Percentiles rank a stretch among this genome's conserved stretches.
These are phyloP conservation scores for Heterotilapia buettikoferi DNA, from an alignment of 2,113 vertebrate species.

Conservation along the genomic window DNA sequence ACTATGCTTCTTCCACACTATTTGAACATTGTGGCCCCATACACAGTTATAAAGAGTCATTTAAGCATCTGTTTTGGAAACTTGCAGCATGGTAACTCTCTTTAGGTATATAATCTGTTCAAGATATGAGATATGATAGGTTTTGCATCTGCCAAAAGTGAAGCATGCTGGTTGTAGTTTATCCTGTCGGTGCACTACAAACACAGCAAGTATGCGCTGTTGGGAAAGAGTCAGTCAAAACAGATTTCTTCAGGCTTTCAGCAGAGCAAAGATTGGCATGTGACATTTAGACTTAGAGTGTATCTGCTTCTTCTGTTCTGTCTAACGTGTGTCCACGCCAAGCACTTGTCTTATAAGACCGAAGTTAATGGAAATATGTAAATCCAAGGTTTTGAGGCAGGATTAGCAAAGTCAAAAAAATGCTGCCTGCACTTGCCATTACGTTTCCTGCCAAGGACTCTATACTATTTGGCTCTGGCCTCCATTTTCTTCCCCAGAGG, in stretches of 20 bases:
- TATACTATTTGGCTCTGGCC: conserved; percentile 18
- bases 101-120: neutral
- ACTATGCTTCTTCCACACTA: neutral
- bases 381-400: neutral
- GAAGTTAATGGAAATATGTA: neutral
- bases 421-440: neutral
- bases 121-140: neutral
- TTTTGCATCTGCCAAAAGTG: neutral
- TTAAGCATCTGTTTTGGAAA: neutral
- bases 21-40: neutral
- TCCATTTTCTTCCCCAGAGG: conserved; percentile 17
- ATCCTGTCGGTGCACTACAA: neutral
- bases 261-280: neutral
- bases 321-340: neutral
- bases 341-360: neutral
- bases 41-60: neutral
- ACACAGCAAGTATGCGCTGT: neutral
- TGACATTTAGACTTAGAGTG: neutral
- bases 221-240: neutral
- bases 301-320: neutral
- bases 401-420: neutral
- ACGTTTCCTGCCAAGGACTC: conserved; percentile 22
- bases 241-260: neutral
- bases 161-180: neutral
- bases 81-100: neutral